Base-by-base conservation (phyloP, 2,888 invertebrate species). In the Chloroclystis v-ata region DNA sequence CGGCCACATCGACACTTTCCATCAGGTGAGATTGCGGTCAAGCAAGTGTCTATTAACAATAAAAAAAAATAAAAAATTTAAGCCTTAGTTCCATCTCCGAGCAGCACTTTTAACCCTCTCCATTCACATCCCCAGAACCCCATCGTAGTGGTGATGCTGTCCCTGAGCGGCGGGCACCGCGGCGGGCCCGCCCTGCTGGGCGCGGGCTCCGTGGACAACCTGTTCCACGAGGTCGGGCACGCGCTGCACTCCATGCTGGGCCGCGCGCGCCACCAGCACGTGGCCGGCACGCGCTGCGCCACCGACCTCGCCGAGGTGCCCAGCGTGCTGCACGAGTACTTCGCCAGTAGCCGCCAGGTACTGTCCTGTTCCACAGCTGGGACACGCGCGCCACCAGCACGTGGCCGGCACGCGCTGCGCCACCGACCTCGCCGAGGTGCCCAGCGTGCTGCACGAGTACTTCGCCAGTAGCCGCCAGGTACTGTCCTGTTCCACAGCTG, bases 301-400 rank as follows among this genome's bases (percentile, higher is more conserved):
- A 98, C 99, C 3, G 99, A 99, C 88, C 95, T 99, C 72, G 99
- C 99, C 1, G 99, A 99, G 90, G 96, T 99, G 30, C 99, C 99
- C 5, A 98, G 98, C n/a, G 94, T 98, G 49, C 89, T 99, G 11
- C 98, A 99, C 97, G 99, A 99, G 86, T 97, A 96, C 81, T 99
- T 99, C 89, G 95, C 97, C 7, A 91, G 92, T 43, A 97, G 97
- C 16, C 29, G 12, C 11, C 11, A 29, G 29, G 29, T 29, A 28
- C 25, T n/a, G 20, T 5, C 20, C 20, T 20, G 20, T 4, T n/a
- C n/a, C n/a, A 28, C 14, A 32, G 97, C 83, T 99, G 59, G 99
- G 97, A 1, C 91, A 98, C 54, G 98, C 43, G 10, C 24, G 26
- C 0, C 90, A 98, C 83, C 99, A 99, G 81, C 99, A 99, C 83